Percentiles rank a stretch among this genome's conserved stretches.
Evolutionary conservation across 2,888 invertebrate genomes (phyloP).

Genomic region (Kuschelorhynchus macadamiae): DNA sequence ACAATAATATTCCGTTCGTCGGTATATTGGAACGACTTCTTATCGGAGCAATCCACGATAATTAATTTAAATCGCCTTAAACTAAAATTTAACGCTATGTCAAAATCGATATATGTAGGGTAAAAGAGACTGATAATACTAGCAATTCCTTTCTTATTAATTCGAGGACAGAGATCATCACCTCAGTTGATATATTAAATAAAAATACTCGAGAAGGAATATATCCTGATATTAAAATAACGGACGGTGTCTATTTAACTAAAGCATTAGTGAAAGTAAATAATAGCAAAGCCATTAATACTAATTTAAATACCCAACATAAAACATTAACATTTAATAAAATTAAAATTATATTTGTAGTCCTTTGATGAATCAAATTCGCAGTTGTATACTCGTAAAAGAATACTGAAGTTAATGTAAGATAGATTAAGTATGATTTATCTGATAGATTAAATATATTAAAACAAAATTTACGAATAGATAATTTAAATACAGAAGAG

Average conservation of each 20-base stretch:
- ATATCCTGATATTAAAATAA: conserved; percentile 34
- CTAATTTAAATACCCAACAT: conserved; percentile 41
- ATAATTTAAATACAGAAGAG: conserved; percentile 57
- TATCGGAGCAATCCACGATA: conserved; percentile 36
- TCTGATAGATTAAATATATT: neutral
- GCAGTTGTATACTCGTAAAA: too few relatives aligned
- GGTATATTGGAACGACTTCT: conserved; percentile 49
- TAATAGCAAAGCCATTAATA: conserved; percentile 40
- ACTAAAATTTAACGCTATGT: neutral
- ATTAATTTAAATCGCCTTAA: conserved; percentile 27
- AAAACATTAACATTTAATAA: conserved; percentile 8
- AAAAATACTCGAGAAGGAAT: conserved; percentile 46
- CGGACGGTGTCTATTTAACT: conserved; percentile 45
- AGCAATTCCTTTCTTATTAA: conserved; percentile 11
- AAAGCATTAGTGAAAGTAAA: conserved; percentile 46
- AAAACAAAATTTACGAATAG: conserved; percentile 34
- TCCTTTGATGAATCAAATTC: too few relatives aligned
- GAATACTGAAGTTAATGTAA: neutral
- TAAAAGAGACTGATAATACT: too few relatives aligned
- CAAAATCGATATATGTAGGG: too few relatives aligned
- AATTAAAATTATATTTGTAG: conserved; percentile 10
- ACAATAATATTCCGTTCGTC: conserved; percentile 1
- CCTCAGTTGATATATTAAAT: conserved; percentile 48
- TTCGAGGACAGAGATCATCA: conserved; percentile 45
- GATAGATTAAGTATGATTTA: too few relatives aligned